These are phyloP conservation scores for Hormiphora californensis DNA, from an alignment of 37 sponge, comb jelly and placozoan species.

Conservation along the genomic window DNA sequence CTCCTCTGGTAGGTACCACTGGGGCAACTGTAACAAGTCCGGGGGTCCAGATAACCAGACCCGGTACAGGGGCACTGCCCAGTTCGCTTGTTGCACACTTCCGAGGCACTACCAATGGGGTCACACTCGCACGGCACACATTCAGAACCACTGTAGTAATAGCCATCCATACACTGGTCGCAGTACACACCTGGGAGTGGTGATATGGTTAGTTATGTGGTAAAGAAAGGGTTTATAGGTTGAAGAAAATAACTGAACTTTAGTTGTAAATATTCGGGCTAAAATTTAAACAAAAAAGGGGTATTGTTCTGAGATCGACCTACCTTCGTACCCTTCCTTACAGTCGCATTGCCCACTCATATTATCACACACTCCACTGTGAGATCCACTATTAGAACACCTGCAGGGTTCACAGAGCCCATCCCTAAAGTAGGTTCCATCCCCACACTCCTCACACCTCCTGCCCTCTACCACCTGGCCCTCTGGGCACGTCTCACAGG, in stretches of 20 bases:
- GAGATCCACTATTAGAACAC: neutral
- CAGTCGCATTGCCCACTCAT: neutral
- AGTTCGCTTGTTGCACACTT: constrained; percentile 1
- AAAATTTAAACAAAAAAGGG: neutral
- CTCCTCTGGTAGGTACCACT: no score
- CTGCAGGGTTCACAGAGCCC: neutral
- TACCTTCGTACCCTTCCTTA: neutral
- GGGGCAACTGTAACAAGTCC: constrained; percentile 40
- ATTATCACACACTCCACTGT: neutral
- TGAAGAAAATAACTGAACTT: no score
- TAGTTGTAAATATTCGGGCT: no score
- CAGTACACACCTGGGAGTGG: neutral
- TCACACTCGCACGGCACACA: constrained; percentile 10
- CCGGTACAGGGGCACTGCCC: constrained; percentile 30
- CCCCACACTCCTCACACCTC: neutral
- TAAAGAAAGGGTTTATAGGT: no score
- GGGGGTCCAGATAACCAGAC: neutral
- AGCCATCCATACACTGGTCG: constrained; percentile 8
- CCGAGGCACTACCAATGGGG: neutral
- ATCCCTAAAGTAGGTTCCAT: neutral
- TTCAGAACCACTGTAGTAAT: neutral
- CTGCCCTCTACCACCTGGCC: neutral
- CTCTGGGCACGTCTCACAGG: neutral
- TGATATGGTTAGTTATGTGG: neutral
- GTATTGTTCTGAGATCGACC: neutral